Base-by-base conservation (phyloP, 2,888 invertebrate genomes). In the Aphodius granarius region DNA sequence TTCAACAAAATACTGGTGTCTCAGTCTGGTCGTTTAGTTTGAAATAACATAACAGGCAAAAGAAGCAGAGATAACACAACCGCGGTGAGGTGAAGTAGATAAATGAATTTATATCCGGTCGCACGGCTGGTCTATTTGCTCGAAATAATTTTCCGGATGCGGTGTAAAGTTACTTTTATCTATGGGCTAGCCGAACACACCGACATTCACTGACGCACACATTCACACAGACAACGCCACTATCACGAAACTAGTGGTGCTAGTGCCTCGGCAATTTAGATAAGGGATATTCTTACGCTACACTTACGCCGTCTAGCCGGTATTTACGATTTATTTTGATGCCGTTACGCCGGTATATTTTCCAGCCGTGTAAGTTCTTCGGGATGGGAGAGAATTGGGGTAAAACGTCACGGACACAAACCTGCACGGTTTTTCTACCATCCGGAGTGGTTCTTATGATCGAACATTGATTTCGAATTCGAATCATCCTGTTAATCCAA, bases 261-360 rank as follows among this genome's bases (percentile, higher is more conserved):
- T 43, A 13, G 6, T 9, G 43, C 43, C 43, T 6, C 66, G 66
- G 66, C 66, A 21, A 66, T 21, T 66, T 21, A 21, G 66, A 72
- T 74, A 73, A 72, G 71, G 22, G 66, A 64, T 23, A 71, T 74
- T 20, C 75, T 76, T 75, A 73, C 22, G 22, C 70, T 18, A 68
- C 62, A 43, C 43, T 43, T 43, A 3, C 43, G 43, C 43, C 43
- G 13, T 43, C 43, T 43, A 43, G 9, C 43, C 9, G 43, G 43
- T 43, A 43, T 43, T 43, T 43, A 43, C 43, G 43, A 43, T 43
- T 43, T 43, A 43, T 43, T 43, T 43, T 43, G 43, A 43, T 13
- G 43, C 43, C 43, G 43, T 13, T 43, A 43, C 43, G 43, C 43
- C 43, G 43, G 43, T 43, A 43, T 43, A 43, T 43, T 43, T 43